These are phyloP conservation scores for Crypturellus tataupa DNA, from an alignment of 2,797 vertebrate species.

Conservation along the genomic window DNA sequence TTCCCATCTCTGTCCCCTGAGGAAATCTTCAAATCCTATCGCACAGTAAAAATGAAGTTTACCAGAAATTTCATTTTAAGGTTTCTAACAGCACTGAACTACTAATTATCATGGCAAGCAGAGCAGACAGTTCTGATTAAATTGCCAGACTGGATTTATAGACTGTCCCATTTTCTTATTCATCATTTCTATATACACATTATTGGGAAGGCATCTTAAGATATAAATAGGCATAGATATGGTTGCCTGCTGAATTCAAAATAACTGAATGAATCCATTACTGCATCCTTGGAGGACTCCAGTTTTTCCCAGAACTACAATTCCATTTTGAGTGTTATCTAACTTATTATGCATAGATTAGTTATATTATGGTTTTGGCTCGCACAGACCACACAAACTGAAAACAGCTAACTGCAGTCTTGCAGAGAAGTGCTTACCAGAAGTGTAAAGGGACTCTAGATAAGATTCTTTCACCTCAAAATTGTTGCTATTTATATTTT, in stretches of 20 bases:
- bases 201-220: constrained; percentile 24
- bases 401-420: not conserved
- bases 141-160: constrained; percentile 37
- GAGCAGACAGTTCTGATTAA: constrained; percentile 42
- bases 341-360: constrained; percentile 51
- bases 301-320: constrained; percentile 28
- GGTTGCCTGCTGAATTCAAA: constrained; percentile 39
- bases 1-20: not conserved
- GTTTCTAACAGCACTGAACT: not conserved
- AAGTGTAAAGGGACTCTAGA: not conserved
- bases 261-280: constrained; percentile 45
- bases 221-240: constrained; percentile 48
- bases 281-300: constrained; percentile 49
- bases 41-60: not conserved
- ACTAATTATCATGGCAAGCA: not conserved
- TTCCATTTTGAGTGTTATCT: constrained; percentile 43
- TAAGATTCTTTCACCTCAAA: not conserved
- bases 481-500: not conserved
- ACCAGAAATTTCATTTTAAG: constrained; percentile 1
- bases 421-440: not conserved
- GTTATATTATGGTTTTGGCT: constrained; percentile 2
- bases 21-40: not conserved
- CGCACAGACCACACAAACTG: constrained; percentile 36
- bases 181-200: constrained; percentile 31
- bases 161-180: constrained; percentile 40